These are phyloP conservation scores for Ostrea edulis DNA, from an alignment of 1,140 invertebrate genomes.

Conservation along the genomic window DNA sequence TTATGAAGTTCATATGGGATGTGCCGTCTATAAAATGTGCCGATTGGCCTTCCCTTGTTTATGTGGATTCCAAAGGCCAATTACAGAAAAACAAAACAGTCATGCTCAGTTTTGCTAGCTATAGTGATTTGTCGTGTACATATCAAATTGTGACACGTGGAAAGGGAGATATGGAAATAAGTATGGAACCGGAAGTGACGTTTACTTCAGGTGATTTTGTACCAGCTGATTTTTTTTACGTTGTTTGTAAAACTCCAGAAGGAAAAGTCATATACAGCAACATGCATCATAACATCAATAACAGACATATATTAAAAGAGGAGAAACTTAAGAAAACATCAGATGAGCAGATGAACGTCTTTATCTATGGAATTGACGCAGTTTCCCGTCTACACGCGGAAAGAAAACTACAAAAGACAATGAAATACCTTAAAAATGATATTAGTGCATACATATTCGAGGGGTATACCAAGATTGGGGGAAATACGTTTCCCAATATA, in stretches of 20 bases:
- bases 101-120: background rate
- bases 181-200: background rate
- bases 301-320: background rate
- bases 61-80: conserved; percentile 32
- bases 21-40: conserved; percentile 37
- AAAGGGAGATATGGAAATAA: conserved; percentile 11
- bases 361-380: conserved; percentile 66
- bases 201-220: background rate
- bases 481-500: conserved; percentile 92
- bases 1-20: conserved; percentile 39
- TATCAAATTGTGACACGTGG: conserved; percentile 8
- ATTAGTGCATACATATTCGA: conserved; percentile 85
- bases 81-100: conserved; percentile 46
- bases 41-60: conserved; percentile 43
- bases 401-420: conserved; percentile 60
- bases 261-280: conserved; percentile 14
- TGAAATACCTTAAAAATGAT: conserved; percentile 71
- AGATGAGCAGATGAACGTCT: conserved; percentile 49
- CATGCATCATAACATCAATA: conserved; percentile 40
- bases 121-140: background rate
- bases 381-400: conserved; percentile 60
- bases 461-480: conserved; percentile 91
- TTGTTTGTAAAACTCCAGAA: background rate
- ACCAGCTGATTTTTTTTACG: background rate
- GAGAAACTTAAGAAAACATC: background rate